phyloP scores from a whole-genome alignment of 2,113 vertebrate genomes.

The Cheirogaleus medius region DNA sequence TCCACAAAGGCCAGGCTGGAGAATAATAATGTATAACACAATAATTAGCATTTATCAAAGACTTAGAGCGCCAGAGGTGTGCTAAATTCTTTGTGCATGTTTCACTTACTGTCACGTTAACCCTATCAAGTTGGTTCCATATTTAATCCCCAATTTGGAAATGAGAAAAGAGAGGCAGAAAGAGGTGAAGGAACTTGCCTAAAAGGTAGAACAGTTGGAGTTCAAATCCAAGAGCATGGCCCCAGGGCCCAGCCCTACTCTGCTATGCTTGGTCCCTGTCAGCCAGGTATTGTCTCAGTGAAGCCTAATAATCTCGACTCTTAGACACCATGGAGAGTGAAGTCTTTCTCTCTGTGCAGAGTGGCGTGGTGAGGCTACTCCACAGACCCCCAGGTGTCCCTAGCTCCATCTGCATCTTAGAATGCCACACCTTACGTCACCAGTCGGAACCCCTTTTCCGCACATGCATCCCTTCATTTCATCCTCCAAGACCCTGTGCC shows the following conservation, averaged over 20 bases:
- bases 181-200: background rate
- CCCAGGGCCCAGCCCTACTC: background rate
- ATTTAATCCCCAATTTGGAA: background rate
- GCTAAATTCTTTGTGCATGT: background rate
- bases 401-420: background rate
- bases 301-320: background rate
- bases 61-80: background rate
- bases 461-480: background rate
- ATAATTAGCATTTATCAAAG: conserved; percentile 57
- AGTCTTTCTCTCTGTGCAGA: background rate
- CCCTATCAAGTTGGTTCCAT: background rate
- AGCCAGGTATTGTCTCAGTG: background rate
- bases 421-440: background rate
- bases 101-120: conserved; percentile 39
- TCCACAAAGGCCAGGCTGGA: background rate
- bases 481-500: background rate
- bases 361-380: background rate
- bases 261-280: background rate
- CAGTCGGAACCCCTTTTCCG: background rate
- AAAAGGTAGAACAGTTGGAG: background rate
- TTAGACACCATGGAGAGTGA: background rate
- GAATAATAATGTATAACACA: conserved; percentile 41
- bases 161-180: background rate
- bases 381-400: background rate
- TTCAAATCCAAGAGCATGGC: background rate